A percentile compares a stretch with the other conserved stretches of the same genome.
phyloP scores from a whole-genome alignment of 2,113 vertebrate genomes.

The Sakesphorus luctuosus region DNA sequence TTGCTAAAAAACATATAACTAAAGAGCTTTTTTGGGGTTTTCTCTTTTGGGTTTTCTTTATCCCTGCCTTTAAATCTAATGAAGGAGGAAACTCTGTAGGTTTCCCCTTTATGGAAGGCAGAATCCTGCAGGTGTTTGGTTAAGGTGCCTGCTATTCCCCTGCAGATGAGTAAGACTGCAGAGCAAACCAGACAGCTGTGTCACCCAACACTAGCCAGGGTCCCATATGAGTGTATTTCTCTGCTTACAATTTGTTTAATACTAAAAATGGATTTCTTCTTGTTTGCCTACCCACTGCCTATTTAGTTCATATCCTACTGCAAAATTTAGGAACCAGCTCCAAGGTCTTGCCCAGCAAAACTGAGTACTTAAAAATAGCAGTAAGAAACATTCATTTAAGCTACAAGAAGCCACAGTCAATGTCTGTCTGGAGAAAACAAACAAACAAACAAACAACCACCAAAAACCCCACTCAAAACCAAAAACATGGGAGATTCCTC shows the following conservation, averaged over 20 bases:
- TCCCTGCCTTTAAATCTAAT: neutral
- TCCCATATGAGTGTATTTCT: neutral
- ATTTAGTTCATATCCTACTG: neutral
- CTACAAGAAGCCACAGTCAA: neutral
- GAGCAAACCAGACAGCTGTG: neutral
- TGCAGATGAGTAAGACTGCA: neutral
- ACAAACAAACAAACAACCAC: neutral
- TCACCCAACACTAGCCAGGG: neutral
- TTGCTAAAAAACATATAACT: neutral
- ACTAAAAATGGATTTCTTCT: neutral
- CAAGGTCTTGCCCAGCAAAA: neutral
- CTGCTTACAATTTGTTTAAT: conserved; percentile 37
- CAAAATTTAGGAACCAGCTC: neutral
- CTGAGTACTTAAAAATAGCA: neutral
- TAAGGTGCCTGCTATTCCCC: neutral
- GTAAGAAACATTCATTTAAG: neutral
- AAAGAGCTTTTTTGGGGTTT: neutral
- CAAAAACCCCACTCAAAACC: no score
- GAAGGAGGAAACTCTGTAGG: neutral
- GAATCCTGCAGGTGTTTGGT: neutral
- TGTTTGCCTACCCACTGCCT: neutral
- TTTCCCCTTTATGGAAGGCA: neutral
- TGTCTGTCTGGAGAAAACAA: neutral
- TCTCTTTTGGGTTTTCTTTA: neutral
- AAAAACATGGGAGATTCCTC: neutral